Evolutionary conservation across 2,888 invertebrate species (phyloP).

Genomic region (Baccha elongata): DNA sequence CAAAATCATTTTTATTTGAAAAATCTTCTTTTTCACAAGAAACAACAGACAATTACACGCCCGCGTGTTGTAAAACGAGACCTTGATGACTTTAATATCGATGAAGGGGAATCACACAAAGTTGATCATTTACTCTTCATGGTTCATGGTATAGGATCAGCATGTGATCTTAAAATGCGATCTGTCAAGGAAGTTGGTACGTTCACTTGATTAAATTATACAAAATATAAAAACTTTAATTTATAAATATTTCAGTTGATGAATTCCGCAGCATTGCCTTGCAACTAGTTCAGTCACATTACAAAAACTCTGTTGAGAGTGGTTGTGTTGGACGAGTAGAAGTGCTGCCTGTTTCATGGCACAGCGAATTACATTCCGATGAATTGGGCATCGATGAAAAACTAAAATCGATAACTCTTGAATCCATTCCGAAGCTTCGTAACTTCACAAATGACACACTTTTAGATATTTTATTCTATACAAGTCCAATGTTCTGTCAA

Average conservation of each 20-base stretch:
- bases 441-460: conserved; percentile 97
- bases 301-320: conserved; percentile 89
- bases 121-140: conserved; percentile 96
- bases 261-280: conserved; percentile 93
- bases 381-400: conserved; percentile 94
- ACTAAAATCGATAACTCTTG: conserved; percentile 92
- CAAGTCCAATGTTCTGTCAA: conserved; percentile 95
- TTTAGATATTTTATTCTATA: conserved; percentile 96
- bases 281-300: conserved; percentile 93
- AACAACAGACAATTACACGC: conserved; percentile 83
- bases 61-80: conserved; percentile 94
- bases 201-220: not conserved
- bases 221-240: conserved; percentile 78
- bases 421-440: conserved; percentile 94
- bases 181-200: conserved; percentile 95
- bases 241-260: conserved; percentile 87
- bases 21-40: conserved; percentile 55
- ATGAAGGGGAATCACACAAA: conserved; percentile 86
- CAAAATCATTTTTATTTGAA: conserved; percentile 63
- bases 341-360: conserved; percentile 97
- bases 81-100: conserved; percentile 91
- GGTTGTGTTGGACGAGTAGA: conserved; percentile 93
- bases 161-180: conserved; percentile 95
- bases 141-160: conserved; percentile 97
- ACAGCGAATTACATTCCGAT: conserved; percentile 92